Base-by-base conservation (phyloP, 2,888 invertebrate genomes). In the Apamea monoglypha region DNA sequence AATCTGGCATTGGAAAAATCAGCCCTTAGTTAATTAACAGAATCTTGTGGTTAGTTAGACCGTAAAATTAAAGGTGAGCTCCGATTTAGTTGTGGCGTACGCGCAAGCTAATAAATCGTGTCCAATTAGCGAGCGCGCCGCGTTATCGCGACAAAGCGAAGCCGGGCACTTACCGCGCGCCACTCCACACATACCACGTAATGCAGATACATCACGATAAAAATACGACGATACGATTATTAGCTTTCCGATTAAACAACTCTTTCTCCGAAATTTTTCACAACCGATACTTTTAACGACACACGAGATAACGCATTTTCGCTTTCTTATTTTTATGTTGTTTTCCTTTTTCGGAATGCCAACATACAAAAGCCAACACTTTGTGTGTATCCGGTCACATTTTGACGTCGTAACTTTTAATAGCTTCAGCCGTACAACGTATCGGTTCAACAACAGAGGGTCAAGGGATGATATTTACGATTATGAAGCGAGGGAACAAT, bases 401-500 rank as follows among this genome's bases (percentile, higher is more conserved):
- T 82, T 86, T 81, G 80, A 78, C 67, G 81, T 84, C 85, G 85
- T 87, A 70, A 83, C 79, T 77, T 89, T 90, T 90, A 88, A 89
- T 88, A 87, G 84, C 83, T 78, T 78, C 36, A 81, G 68, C 85
- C 88, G 85, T 92, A 91, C 91, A 93, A 88, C 76, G 80, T 85
- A 85, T 86, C 81, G 80, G 84, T 79, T 74, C 83, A 69, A 76
- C 85, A 86, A 80, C 86, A 85, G 87, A 88, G 83, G 91, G 91
- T 89, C 91, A 90, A 90, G 92, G 94, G 94, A 92, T 93, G 94
- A 93, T 95, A 95, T 96, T 96, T 96, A 96, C 94, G 96, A 95
- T 94, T 91, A 94, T 92, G 86, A 91, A 90, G 87, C 89, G 86
- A 81, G 84, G 89, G 90, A 93, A 95, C 95, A 95, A 95, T 93